Conservation (phyloP, 2,113 vertebrate species). For the Coryphaenoides rupestris region DNA sequence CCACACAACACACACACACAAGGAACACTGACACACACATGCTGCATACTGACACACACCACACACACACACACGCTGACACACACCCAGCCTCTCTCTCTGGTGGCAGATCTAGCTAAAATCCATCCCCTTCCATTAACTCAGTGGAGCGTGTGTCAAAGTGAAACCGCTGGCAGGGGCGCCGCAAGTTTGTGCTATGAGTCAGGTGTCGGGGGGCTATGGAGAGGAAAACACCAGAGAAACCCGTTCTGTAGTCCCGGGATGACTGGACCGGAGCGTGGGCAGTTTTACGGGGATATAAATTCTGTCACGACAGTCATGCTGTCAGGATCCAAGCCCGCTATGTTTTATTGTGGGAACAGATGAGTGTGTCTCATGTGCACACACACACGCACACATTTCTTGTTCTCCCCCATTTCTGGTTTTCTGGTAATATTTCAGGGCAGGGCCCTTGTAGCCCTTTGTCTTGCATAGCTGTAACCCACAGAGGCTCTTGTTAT, state of each 20-base stretch:
- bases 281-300: slow-evolving; percentile 28
- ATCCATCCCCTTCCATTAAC: too few relatives aligned
- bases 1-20: too few relatives aligned
- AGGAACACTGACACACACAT: too few relatives aligned
- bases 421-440: background rate
- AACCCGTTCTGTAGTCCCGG: slow-evolving; percentile 11
- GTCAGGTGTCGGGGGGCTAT: slow-evolving; percentile 25
- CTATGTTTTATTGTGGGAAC: slow-evolving; percentile 4
- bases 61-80: too few relatives aligned
- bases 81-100: too few relatives aligned
- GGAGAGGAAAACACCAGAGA: slow-evolving; percentile 17
- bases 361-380: slow-evolving; percentile 12
- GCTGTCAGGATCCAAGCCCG: background rate
- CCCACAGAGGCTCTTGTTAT: too few relatives aligned
- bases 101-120: too few relatives aligned
- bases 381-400: background rate
- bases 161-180: slow-evolving; percentile 53
- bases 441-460: too few relatives aligned
- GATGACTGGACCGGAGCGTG: slow-evolving; percentile 32
- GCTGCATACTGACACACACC: too few relatives aligned
- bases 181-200: slow-evolving; percentile 48
- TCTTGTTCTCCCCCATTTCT: background rate
- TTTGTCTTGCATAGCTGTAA: too few relatives aligned
- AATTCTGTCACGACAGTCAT: slow-evolving; percentile 7
- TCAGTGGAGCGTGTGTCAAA: too few relatives aligned